These are phyloP conservation scores for Cordilura impudica DNA, from an alignment of 2,888 invertebrate species.

Conservation along the genomic window DNA sequence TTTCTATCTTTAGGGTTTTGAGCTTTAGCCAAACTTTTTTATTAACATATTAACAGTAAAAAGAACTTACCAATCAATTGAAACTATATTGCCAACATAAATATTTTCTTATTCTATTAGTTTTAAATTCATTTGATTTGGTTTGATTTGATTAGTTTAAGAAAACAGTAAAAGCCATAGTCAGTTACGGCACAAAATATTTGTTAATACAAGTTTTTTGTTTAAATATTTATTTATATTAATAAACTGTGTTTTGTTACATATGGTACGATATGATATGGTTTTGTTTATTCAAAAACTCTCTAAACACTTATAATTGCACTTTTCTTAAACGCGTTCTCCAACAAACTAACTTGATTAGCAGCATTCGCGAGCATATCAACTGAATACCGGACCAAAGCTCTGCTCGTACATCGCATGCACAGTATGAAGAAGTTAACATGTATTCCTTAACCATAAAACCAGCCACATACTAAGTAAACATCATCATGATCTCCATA, in stretches of 20 bases:
- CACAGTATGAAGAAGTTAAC: slow-evolving; percentile 45
- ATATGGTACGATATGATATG: slow-evolving; percentile 23
- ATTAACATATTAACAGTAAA: no score
- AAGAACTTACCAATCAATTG: no score
- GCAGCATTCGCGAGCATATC: slow-evolving; percentile 74
- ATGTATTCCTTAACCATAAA: slow-evolving; percentile 51
- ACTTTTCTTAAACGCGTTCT: slow-evolving; percentile 75
- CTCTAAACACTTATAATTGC: slow-evolving; percentile 59
- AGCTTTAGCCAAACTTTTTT: no score
- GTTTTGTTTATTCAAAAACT: slow-evolving; percentile 26
- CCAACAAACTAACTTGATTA: slow-evolving; percentile 75
- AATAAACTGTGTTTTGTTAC: not conserved
- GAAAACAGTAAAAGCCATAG: not conserved
- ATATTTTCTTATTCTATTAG: no score
- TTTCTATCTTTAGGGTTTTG: no score
- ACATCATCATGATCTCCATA: slow-evolving; percentile 44
- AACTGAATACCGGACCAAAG: slow-evolving; percentile 65
- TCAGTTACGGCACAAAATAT: not conserved
- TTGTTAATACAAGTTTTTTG: not conserved
- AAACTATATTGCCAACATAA: no score
- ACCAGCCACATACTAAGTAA: slow-evolving; percentile 45
- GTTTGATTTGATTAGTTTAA: no score
- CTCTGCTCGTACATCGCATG: slow-evolving; percentile 51
- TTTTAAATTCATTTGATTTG: no score
- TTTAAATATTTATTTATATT: not conserved